phyloP scores from a whole-genome alignment of 2,113 vertebrate species.

The Symphodus melops region DNA sequence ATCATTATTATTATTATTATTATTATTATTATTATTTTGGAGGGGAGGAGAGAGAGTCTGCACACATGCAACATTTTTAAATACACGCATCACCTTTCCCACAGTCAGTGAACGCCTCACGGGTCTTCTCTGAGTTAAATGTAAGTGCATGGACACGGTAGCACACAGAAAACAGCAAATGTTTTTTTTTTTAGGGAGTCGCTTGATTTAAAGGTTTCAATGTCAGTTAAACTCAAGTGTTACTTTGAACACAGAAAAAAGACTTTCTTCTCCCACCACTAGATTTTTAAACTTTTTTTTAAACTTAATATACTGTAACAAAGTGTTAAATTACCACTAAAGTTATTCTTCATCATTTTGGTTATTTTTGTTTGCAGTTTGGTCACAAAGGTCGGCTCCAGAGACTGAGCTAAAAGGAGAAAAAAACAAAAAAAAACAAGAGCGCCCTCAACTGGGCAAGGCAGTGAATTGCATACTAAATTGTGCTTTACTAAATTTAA shows the following conservation, averaged over 20 bases:
- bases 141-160: conserved; percentile 52
- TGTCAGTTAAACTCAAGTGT: conserved; percentile 27
- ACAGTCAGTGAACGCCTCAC: conserved; percentile 7
- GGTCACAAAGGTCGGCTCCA: not conserved
- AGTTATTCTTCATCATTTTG: not conserved
- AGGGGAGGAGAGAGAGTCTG: conserved; percentile 29
- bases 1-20: too few relatives aligned
- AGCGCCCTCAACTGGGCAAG: conserved; percentile 66
- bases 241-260: conserved; percentile 47
- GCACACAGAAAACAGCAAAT: conserved; percentile 61
- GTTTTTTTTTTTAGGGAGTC: conserved; percentile 25
- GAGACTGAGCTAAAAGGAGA: conserved; percentile 4
- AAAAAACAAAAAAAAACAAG: conserved; percentile 38
- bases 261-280: conserved; percentile 11
- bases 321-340: conserved; percentile 35
- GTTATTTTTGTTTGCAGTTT: conserved; percentile 25
- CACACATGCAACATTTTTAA: conserved; percentile 33
- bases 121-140: conserved; percentile 39
- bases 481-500: conserved; percentile 70
- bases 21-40: conserved; percentile 60
- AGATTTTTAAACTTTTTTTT: conserved; percentile 13
- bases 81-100: conserved; percentile 41
- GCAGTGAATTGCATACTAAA: conserved; percentile 74
- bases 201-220: conserved; percentile 32
- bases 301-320: not conserved